Conservation (phyloP, 2,888 invertebrate species). For the Macropis europaea region DNA sequence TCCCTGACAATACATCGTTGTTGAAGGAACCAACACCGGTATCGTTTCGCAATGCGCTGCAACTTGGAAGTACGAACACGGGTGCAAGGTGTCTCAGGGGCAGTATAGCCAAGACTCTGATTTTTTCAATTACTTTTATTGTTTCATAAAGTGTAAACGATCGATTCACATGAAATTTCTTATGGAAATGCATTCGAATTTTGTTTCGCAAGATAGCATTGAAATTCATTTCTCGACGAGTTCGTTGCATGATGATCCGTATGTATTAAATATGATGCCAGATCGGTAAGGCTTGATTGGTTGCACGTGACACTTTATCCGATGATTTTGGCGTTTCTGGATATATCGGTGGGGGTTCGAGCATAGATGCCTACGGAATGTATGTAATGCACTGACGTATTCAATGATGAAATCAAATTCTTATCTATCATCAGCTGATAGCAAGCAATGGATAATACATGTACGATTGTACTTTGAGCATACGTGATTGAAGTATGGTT, state of each 20-base stretch:
- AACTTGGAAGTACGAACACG: too few relatives aligned
- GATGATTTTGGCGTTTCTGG: slow-evolving; percentile 43
- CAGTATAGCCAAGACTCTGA: too few relatives aligned
- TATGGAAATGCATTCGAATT: neutral
- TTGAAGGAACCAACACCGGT: neutral
- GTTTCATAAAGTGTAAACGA: neutral
- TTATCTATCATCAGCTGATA: slow-evolving; percentile 7
- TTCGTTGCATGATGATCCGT: neutral
- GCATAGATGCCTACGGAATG: slow-evolving; percentile 38
- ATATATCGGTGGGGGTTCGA: slow-evolving; percentile 56
- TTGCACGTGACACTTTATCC: neutral
- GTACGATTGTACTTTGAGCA: neutral
- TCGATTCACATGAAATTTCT: neutral
- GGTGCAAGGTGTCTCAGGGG: too few relatives aligned
- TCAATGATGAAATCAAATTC: slow-evolving; percentile 1
- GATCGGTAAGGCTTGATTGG: neutral
- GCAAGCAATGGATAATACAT: slow-evolving; percentile 9
- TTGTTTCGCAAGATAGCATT: neutral
- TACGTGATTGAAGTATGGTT: neutral
- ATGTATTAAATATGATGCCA: slow-evolving; percentile 37
- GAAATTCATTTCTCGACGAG: neutral
- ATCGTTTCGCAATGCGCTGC: too few relatives aligned
- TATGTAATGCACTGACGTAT: neutral
- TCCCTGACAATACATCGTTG: too few relatives aligned
- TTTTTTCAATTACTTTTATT: too few relatives aligned